Evolutionary conservation across 2,797 vertebrate genomes (phyloP).

Genomic region (Luscinia megarhynchos): DNA sequence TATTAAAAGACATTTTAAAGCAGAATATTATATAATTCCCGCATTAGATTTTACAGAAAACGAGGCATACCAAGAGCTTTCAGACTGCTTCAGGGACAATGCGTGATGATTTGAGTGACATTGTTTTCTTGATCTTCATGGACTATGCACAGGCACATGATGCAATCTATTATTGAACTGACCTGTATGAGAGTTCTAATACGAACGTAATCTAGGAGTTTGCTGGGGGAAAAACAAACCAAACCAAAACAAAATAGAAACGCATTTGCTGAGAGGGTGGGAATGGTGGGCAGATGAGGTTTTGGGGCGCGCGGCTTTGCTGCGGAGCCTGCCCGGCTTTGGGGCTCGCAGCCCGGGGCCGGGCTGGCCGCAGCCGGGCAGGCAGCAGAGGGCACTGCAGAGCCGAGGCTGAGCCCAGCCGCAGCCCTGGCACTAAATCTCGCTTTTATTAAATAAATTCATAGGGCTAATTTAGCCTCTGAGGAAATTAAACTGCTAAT

Average conservation of each 20-base stretch:
- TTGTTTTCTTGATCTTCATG: constrained; percentile 24
- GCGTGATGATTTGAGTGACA: constrained; percentile 16
- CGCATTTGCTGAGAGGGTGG: not conserved
- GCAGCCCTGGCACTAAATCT: constrained; percentile 47
- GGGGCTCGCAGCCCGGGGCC: not conserved
- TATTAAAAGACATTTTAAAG: constrained; percentile 39
- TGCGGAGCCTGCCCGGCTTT: not conserved
- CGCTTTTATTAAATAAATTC: constrained; percentile 77
- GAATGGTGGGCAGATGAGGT: not conserved
- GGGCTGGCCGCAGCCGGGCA: not conserved
- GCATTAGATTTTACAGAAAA: constrained; percentile 44
- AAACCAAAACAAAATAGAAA: not conserved
- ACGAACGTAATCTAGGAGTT: not conserved
- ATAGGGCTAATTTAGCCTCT: constrained; percentile 76
- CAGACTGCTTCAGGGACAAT: constrained; percentile 16
- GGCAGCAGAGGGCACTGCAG: constrained; percentile 82
- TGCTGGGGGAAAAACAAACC: not conserved
- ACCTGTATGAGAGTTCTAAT: constrained; percentile 40
- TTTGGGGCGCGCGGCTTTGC: not conserved
- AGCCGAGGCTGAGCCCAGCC: constrained; percentile 68
- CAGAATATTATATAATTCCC: constrained; percentile 23
- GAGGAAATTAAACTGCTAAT: constrained; percentile 83
- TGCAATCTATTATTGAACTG: constrained; percentile 48
- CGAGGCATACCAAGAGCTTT: not conserved
- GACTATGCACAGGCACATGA: not conserved